Evolutionary conservation across 2,888 invertebrate genomes (phyloP).

Genomic region (Harpalus rufipes): DNA sequence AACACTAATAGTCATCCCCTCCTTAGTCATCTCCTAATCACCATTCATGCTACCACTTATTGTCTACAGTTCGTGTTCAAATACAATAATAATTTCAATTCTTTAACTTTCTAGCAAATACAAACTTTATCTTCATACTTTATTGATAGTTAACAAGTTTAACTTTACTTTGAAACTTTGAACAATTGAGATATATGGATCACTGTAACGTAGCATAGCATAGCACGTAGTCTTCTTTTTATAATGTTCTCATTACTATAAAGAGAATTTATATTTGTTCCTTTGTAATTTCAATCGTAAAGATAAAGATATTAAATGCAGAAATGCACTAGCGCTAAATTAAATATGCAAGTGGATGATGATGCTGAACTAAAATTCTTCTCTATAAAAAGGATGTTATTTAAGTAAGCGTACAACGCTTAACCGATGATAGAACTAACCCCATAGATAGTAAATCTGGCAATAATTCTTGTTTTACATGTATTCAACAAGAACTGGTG

Average conservation of each 20-base stretch:
- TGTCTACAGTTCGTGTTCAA: background rate
- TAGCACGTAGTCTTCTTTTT: slow-evolving; percentile 1
- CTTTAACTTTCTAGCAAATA: background rate
- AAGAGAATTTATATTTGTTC: background rate
- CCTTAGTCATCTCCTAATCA: too few relatives aligned
- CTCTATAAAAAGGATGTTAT: too few relatives aligned
- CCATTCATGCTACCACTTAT: too few relatives aligned
- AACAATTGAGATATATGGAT: slow-evolving; percentile 1
- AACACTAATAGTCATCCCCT: too few relatives aligned
- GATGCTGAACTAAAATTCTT: too few relatives aligned
- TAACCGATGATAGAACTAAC: too few relatives aligned
- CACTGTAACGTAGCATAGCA: background rate
- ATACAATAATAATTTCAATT: background rate
- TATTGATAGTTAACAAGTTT: background rate
- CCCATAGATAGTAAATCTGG: too few relatives aligned
- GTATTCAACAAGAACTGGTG: too few relatives aligned
- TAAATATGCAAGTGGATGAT: too few relatives aligned
- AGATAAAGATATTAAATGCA: background rate
- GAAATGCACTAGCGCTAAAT: too few relatives aligned
- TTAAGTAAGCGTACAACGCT: too few relatives aligned
- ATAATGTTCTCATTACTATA: background rate
- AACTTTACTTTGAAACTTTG: background rate
- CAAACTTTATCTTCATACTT: background rate
- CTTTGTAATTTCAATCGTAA: background rate
- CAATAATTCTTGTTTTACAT: too few relatives aligned